Evolutionary conservation across 2,797 vertebrate genomes (phyloP).

Genomic region (Cyclopterus lumpus): DNA sequence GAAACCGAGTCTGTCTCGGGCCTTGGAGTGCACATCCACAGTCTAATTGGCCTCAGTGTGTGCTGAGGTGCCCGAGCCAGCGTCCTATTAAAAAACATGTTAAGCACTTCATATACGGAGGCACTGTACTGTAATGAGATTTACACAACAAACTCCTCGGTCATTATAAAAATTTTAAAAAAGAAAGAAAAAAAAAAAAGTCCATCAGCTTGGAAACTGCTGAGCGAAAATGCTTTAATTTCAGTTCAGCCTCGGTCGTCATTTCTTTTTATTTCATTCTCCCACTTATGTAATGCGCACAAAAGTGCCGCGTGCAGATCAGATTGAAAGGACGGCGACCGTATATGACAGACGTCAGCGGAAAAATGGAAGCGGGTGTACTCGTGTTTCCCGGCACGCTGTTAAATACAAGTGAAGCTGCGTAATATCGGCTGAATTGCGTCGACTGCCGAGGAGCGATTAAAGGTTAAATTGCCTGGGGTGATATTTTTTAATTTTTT

Average conservation of each 20-base stretch:
- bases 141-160: conserved; percentile 44
- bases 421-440: background rate
- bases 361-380: background rate
- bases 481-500: no score
- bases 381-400: background rate
- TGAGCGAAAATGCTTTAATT: conserved; percentile 14
- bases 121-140: conserved; percentile 43
- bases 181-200: no score
- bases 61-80: conserved; percentile 60
- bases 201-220: conserved; percentile 14
- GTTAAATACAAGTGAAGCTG: no score
- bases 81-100: conserved; percentile 58
- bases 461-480: background rate
- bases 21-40: conserved; percentile 43
- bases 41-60: conserved; percentile 70
- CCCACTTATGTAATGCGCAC: no score
- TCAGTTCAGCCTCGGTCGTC: background rate
- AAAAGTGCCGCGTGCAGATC: no score
- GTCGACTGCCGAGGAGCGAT: background rate
- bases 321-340: no score
- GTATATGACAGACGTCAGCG: no score
- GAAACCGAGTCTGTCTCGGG: conserved; percentile 38
- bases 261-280: no score
- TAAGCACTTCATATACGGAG: conserved; percentile 48
- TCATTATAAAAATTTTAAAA: no score